Conservation (phyloP, 2,888 invertebrate genomes). For the Sminthurides aquaticus region DNA sequence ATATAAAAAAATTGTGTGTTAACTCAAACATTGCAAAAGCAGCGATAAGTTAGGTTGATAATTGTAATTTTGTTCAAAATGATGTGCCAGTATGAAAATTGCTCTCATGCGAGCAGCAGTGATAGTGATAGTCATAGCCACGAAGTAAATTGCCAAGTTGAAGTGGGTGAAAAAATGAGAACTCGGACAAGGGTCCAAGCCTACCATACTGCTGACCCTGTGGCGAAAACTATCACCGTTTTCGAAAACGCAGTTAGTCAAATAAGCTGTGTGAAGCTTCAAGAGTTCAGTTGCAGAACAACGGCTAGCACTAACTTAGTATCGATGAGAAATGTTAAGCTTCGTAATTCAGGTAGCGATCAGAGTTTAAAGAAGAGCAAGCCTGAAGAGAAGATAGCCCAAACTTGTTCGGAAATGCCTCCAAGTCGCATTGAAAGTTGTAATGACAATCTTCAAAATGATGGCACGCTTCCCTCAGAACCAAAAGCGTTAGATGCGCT, state of each 20-base stretch:
- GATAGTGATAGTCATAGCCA: background rate
- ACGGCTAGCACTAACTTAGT: background rate
- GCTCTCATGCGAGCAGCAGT: background rate
- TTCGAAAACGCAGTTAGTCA: background rate
- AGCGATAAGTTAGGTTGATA: no score
- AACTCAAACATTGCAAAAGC: no score
- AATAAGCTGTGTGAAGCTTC: background rate
- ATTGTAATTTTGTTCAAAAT: no score
- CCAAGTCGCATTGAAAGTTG: background rate
- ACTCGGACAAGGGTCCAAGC: background rate
- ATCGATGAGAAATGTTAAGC: background rate
- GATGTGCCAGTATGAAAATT: background rate
- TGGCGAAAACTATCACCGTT: background rate
- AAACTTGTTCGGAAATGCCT: background rate
- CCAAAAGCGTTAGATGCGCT: background rate
- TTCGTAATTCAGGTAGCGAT: background rate
- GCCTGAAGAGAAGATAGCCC: background rate
- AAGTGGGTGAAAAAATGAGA: background rate
- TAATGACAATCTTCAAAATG: background rate
- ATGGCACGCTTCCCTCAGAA: background rate
- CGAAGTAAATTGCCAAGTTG: background rate
- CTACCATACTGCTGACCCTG: background rate
- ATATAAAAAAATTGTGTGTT: no score
- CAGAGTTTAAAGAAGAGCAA: background rate
- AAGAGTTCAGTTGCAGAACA: background rate